Base-by-base conservation (phyloP, 2,888 invertebrate genomes). In the Parnassius apollo region DNA sequence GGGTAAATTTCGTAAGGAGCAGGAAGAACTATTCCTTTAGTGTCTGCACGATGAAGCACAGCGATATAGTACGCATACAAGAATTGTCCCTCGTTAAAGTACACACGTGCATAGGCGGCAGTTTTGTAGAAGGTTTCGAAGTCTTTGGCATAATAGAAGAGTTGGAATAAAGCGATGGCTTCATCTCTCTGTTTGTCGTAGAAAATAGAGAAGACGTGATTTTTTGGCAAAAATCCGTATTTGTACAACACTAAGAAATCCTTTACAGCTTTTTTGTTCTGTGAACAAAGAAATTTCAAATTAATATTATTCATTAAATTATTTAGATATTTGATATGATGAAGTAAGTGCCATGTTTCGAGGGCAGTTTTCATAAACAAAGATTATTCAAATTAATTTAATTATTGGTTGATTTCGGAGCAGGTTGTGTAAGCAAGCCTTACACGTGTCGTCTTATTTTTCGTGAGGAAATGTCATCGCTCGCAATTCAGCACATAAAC, bases 1-100 rank as follows among this genome's bases (percentile, higher is more conserved):
- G 95, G 95, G 70, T 92, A 86, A 44, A 94, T 85, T 88, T 95
- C 95, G 73, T 95, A 95, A n/a, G 94, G 88, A 2, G 95, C 93
- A 2, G 95, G 95, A 48, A 95, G 72, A 22, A 93, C 92, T 44
- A 95, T 78, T 60, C 92, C 91, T 56, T 85, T 81, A 60, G 93
- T 90, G 71, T 95, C 94, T 2, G 85, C 72, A 56, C 94, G 93
- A 71, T 94, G 94, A 22, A 93, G 74, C 9, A 93, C 78, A 49
- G 94, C 94, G 11, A 94, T 89, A 70, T 93, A 92, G 75, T 94
- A 87, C 4, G 93, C 88, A 74, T 95, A 95, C 4, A 93, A 76
- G 83, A 94, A 95, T 75, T 94, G 86, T 56, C 93, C 92, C 68
- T 93, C 93, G 81, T 95, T 95, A 42, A 94, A 76, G 72, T 93